Evolutionary conservation across 64 coral and sea anemone genomes (phyloP), one percentile per base, ranked within the genome.

Genomic region (Dendrophyllia cribrosa): DNA sequence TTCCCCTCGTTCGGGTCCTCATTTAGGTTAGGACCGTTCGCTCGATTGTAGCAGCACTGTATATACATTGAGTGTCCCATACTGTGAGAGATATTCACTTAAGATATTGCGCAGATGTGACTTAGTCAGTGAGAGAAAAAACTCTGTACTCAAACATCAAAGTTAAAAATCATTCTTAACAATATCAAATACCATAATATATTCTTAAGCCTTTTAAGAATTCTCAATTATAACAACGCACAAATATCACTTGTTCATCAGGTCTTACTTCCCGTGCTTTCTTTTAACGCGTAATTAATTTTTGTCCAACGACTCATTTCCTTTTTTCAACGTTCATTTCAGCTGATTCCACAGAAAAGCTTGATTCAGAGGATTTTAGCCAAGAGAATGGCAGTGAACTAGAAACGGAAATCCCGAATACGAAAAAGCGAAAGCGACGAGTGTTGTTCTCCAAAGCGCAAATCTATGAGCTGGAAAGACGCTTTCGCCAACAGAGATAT

Each of bases 381-480:
- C 60, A 74, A 3, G 74, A 64, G 13, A 65, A 79, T 25, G 63
- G 26, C 19, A 34, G 61, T 21, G 55, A 60, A 68, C 78, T 68
- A 63, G 66, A 91, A 47, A 83, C 53, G n/a, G 75, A 79, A 59
- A 91, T 83, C n/a, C 61, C 65, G 20, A 91, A 82, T 19, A 79
- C 78, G 1, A 91, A 91, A 72, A 95, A 91, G 82, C 77, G 87
- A 50, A 95, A 95, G 66, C 81, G 87, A 58, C 59, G 94, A 49
- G 87, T 95, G 20, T 55, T 95, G 17, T 95, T 95, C 66, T 87
- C 94, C 9, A 95, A 88, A 78, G 79, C 88, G n/a, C 94, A 95
- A 58, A 95, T 90, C 22, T 95, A 79, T 50, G 94, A 95, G 65
- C 89, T 95, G 11, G 94, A 95, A 61, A 67, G 94, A 59, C 88